These are phyloP conservation scores for Eubasilissa regina DNA, from an alignment of 1,140 invertebrate genomes.

Conservation along the genomic window DNA sequence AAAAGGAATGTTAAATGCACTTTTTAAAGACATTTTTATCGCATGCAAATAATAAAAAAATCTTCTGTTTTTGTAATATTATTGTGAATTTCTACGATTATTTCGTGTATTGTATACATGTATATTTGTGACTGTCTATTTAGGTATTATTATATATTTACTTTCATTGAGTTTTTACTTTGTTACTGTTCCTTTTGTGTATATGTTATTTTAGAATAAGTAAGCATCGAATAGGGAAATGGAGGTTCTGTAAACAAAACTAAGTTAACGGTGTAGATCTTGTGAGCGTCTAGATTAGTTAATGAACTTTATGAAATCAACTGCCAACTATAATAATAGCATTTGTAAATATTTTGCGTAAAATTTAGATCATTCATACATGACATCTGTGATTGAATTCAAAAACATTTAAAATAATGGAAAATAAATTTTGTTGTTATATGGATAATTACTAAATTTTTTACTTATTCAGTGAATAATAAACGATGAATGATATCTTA, in stretches of 20 bases:
- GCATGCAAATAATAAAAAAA: conserved; percentile 11
- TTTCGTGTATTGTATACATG: conserved; percentile 57
- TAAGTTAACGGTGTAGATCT: conserved; percentile 56
- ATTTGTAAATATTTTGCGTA: conserved; percentile 59
- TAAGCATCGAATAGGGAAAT: conserved; percentile 58
- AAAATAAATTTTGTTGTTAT: conserved; percentile 57
- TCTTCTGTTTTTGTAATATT: conserved; percentile 44
- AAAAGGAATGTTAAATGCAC: conserved; percentile 23
- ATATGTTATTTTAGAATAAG: conserved; percentile 56
- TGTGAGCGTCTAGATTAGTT: conserved; percentile 57
- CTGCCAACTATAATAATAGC: conserved; percentile 57
- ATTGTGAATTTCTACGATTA: conserved; percentile 57
- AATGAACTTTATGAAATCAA: conserved; percentile 55
- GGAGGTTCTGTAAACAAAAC: conserved; percentile 49
- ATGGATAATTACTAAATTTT: conserved; percentile 64
- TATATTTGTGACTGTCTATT: conserved; percentile 58
- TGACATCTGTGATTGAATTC: conserved; percentile 66
- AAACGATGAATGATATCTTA: conserved; percentile 68
- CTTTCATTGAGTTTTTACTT: conserved; percentile 41
- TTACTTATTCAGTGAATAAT: conserved; percentile 66
- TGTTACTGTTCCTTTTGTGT: conserved; percentile 60
- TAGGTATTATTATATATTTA: conserved; percentile 52
- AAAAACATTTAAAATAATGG: conserved; percentile 63
- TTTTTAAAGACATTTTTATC: conserved; percentile 31
- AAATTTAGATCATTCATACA: conserved; percentile 58